These are phyloP conservation scores for Semnornis frantzii DNA, from an alignment of 2,113 vertebrate species.

Conservation along the genomic window DNA sequence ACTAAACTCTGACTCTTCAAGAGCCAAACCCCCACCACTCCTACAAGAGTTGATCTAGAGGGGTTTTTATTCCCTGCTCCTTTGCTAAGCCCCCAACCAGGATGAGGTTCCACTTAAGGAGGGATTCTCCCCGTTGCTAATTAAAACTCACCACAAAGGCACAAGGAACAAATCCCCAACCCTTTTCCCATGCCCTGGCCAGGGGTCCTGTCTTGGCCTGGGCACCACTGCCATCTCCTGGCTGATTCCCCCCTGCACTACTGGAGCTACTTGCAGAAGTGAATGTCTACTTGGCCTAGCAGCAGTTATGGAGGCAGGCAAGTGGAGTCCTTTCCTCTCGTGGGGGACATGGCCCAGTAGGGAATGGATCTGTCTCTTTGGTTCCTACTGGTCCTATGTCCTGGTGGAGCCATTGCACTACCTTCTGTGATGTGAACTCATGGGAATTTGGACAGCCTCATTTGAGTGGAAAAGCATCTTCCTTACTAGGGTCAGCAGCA, in stretches of 20 bases:
- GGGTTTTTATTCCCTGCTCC: background rate
- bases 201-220: conserved; percentile 15
- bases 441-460: background rate
- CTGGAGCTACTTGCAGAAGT: background rate
- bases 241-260: conserved; percentile 1
- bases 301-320: background rate
- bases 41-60: background rate
- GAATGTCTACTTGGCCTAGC: background rate
- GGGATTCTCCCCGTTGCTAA: background rate
- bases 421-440: background rate
- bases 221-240: conserved; percentile 68
- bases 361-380: rapidly evolving
- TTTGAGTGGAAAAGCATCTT: background rate
- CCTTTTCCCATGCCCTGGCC: rapidly evolving
- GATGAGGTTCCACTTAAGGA: background rate
- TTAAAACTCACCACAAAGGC: background rate
- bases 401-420: background rate
- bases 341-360: background rate
- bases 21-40: background rate
- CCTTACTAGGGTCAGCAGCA: background rate
- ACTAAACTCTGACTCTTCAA: background rate
- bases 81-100: background rate
- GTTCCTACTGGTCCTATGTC: background rate
- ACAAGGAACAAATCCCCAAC: background rate
- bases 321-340: background rate